Evolutionary conservation across 64 coral and sea anemone genomes (phyloP), one percentile per base, ranked within the genome.

Genomic region (Astreopora myriophthalma): DNA sequence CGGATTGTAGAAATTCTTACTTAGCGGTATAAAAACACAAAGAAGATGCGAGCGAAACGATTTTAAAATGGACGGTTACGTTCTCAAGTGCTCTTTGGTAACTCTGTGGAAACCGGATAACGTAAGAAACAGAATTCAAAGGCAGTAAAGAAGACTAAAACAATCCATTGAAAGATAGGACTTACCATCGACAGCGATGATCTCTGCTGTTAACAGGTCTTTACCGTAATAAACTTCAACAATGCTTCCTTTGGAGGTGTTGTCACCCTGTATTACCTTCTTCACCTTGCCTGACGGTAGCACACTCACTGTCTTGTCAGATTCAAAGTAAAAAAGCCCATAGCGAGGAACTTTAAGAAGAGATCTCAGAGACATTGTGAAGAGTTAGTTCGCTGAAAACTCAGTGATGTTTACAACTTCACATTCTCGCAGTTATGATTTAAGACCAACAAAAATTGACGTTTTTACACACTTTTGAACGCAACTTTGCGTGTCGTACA

Each of bases 251-350:
- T 73, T 30, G 70, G 29, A 34, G 70, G 70, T 73, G 35, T 73
- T 73, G 35, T 73, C 70, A 73, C 70, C 70, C 35, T 31, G 35
- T 16, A 73, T 30, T 31, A 73, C 70, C 35, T 73, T 73, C 70
- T 11, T 73, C 35, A 73, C 35, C 28, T 73, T 34, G 28, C 26
- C 26, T 38, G 35, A 73, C 14, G 70, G 70, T 73, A 38, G 14
- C 16, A 73, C 26, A 33, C 70, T 73, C 14, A 73, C 14, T 73
- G 28, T 73, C 70, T 6, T 73, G 28, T 73, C 70, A 31, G 14
- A 27, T 34, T 73, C 70, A 73, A 73, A 73, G 34, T 73, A 73
- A 73, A 73, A 73, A 73, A 73, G 70, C 25, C 70, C 70, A 73
- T 73, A 73, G 6, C 34, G 70, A 30, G 70, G n/a, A n/a, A n/a